Evolutionary conservation across 2,888 invertebrate genomes (phyloP), one percentile per base, ranked within the genome.

Genomic region (Ochropleura plecta): DNA sequence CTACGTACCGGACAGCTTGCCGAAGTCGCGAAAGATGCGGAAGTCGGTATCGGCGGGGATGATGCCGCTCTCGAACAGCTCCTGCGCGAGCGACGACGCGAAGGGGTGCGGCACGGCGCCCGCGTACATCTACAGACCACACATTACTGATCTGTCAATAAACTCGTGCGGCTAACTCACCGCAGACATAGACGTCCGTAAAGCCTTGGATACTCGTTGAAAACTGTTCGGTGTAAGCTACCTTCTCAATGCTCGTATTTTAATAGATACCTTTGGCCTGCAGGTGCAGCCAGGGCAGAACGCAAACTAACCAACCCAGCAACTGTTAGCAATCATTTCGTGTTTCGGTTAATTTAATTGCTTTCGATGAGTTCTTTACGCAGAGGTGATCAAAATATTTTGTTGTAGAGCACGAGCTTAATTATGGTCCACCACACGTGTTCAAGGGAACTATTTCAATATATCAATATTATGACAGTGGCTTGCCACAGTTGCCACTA

Each of bases 21-120:
- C 99, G 95, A 98, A 98, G 95, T 99, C 99, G 83, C 99, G 96
- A 94, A 98, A 99, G 90, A 99, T 98, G 83, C 99, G 97, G 95
- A 98, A 99, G 95, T 99, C 99, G 0, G 99, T 99, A 94, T 99
- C 99, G n/a, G 98, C 98, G 51, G 99, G 99, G 82, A 99, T 98
- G 83, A 98, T 97, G 8, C 99, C 98, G 92, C 98, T 98, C 94
- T 98, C 98, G 96, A 99, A 99, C 90, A 99, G 97, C 96, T 99
- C 99, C 95, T 99, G 99, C 82, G 98, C 98, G 85, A 98, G 95
- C 59, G 98, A 98, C 64, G 98, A 98, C 48, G 98, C 98, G 94
- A 98, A 98, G 18, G 99, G 99, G 94, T 98, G 98, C 89, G 98
- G 98, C 89, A 98, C 98, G 64, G 96, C 97, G 90, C 97, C 97